A percentile compares a stretch with the other conserved stretches of the same genome.
Conservation (phyloP, 1,140 invertebrate genomes). For the Leguminivora glycinivorella region DNA sequence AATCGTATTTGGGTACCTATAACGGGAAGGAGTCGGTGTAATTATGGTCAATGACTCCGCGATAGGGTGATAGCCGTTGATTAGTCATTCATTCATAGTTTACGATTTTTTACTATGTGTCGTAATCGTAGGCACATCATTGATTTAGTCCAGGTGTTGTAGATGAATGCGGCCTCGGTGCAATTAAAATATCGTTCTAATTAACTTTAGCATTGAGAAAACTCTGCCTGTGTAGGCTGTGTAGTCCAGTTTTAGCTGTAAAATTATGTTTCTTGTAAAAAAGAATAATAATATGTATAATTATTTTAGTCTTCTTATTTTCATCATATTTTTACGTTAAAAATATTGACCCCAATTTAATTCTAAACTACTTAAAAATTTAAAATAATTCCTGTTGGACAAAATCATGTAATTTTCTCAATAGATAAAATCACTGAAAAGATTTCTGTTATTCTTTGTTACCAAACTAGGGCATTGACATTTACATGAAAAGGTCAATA, state of each 20-base stretch:
- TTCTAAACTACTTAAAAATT: too few species aligned
- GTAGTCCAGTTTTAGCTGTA: too few species aligned
- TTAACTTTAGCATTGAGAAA: neutral
- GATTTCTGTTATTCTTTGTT: constrained; percentile 36
- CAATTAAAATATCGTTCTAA: constrained; percentile 37
- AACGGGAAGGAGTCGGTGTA: constrained; percentile 64
- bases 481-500: constrained; percentile 8
- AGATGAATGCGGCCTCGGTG: constrained; percentile 45
- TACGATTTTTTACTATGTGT: constrained; percentile 10
- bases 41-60: constrained; percentile 66
- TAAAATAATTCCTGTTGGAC: too few species aligned
- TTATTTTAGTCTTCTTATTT: too few species aligned
- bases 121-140: constrained; percentile 12
- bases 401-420: too few species aligned
- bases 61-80: constrained; percentile 37
- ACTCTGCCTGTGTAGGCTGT: neutral
- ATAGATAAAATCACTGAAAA: neutral
- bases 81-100: constrained; percentile 23
- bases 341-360: too few species aligned
- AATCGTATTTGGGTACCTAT: constrained; percentile 55
- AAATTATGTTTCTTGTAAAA: neutral
- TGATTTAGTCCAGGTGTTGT: neutral
- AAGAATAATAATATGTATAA: too few species aligned
- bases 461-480: constrained; percentile 22
- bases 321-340: too few species aligned